Percentiles rank a stretch among this genome's conserved stretches.
Conservation (phyloP, 2,113 vertebrate species). For the Laterallus jamaicensis region DNA sequence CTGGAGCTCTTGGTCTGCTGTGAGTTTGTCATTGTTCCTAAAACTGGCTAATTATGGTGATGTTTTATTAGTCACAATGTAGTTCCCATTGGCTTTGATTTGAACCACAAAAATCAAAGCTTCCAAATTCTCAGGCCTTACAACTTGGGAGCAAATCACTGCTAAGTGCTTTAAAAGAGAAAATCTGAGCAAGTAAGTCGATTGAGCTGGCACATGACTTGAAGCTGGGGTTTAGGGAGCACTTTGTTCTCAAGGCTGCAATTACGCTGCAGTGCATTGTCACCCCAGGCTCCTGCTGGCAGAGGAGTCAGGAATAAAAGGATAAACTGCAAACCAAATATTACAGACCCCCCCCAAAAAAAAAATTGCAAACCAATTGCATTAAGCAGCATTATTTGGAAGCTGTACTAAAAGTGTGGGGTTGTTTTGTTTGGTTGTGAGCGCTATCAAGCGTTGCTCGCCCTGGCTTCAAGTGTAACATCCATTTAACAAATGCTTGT, state of each 20-base stretch:
- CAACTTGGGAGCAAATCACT: neutral
- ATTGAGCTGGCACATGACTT: neutral
- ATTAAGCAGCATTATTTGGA: neutral
- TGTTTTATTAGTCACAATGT: neutral
- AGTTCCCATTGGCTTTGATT: neutral
- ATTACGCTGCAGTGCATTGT: conserved; percentile 9
- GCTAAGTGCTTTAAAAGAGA: neutral
- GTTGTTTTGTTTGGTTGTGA: neutral
- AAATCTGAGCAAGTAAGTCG: neutral
- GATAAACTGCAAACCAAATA: neutral
- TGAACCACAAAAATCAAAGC: neutral
- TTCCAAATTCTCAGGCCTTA: neutral
- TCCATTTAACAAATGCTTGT: neutral
- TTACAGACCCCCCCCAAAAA: neutral
- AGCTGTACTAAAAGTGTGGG: neutral
- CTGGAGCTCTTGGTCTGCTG: neutral
- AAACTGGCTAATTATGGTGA: neutral
- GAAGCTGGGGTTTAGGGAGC: neutral
- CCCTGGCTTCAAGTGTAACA: neutral
- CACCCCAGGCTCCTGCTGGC: neutral
- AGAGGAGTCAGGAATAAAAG: neutral
- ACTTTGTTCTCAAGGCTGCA: neutral
- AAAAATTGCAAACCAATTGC: neutral
- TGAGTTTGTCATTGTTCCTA: neutral
- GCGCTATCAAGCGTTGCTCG: neutral